phyloP scores from a whole-genome alignment of 2,797 vertebrate genomes.

The Psittacula derbiana region DNA sequence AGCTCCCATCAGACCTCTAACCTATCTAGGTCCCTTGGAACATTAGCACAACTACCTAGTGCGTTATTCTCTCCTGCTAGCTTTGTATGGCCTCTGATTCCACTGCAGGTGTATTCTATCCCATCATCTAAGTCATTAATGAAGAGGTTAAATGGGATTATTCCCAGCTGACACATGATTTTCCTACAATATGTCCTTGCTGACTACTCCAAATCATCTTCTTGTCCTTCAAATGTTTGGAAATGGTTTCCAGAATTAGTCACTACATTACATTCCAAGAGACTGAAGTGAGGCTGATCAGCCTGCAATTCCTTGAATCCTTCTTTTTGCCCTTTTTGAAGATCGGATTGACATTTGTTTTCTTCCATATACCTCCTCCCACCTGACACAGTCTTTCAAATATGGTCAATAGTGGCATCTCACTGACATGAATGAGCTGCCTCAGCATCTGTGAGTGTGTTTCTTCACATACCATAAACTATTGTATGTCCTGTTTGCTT shows the following conservation, averaged over 20 bases:
- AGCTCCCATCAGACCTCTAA: background rate
- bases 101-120: background rate
- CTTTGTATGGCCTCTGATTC: background rate
- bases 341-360: background rate
- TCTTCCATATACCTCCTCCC: background rate
- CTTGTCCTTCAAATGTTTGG: background rate
- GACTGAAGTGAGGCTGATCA: background rate
- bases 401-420: background rate
- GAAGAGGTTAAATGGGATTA: background rate
- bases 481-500: background rate
- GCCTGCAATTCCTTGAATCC: background rate
- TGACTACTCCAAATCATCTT: background rate
- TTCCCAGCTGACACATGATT: background rate
- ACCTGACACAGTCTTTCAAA: background rate
- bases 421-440: background rate
- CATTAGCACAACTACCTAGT: rapidly evolving
- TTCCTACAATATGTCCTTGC: rapidly evolving
- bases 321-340: background rate
- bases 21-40: background rate
- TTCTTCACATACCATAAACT: background rate
- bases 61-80: background rate
- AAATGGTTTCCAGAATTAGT: background rate
- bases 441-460: background rate
- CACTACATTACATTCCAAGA: background rate
- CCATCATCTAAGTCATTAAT: background rate